Evolutionary conservation across 2,797 vertebrate genomes (phyloP), one percentile per base, ranked within the genome.

Genomic region (Cichlasoma orientale): DNA sequence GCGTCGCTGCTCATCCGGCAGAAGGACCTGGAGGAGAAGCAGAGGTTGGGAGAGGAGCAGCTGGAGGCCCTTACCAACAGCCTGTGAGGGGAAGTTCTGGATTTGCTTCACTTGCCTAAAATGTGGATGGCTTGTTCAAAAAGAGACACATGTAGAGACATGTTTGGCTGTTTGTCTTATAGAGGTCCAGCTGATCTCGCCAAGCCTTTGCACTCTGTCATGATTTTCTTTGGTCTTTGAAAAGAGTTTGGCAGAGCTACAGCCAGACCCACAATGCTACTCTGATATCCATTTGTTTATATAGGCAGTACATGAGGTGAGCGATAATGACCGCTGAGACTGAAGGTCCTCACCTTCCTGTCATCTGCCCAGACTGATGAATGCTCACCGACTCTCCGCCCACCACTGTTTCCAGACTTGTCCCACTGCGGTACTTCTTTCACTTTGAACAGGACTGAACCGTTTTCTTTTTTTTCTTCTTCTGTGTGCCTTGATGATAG

Each of bases 1-100:
- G 97, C 97, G 2, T 96, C 96, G 0, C 84, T 98, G 84, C 93
- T 99, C 82, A 98, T 98, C 72, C 95, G 95, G 36, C 97, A 97
- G 93, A 98, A 97, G 88, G 96, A 98, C 92, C 94, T 99, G 1
- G 97, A 99, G 2, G 98, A 99, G 87, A 95, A 95, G 79, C 95
- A 97, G 81, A 94, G 94, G 74, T 92, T 97, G 84, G 94, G 94
- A 0, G 94, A 98, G 89, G 97, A 99, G 80, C 98, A 98, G 69
- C 92, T 98, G 75, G 96, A 97, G 75, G 93, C 88, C 0, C 88
- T 99, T 0, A 78, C 94, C 57, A 90, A 88, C 82, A 96, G 93
- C 78, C 83, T 91, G 63, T 93, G 84, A 92, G 31, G 72, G 41
- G 36, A 29, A 73, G 56, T 75, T 56, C 31, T 19, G 23, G 56